Conservation (phyloP, 2,797 vertebrate genomes). For the Mallotus villosus region DNA sequence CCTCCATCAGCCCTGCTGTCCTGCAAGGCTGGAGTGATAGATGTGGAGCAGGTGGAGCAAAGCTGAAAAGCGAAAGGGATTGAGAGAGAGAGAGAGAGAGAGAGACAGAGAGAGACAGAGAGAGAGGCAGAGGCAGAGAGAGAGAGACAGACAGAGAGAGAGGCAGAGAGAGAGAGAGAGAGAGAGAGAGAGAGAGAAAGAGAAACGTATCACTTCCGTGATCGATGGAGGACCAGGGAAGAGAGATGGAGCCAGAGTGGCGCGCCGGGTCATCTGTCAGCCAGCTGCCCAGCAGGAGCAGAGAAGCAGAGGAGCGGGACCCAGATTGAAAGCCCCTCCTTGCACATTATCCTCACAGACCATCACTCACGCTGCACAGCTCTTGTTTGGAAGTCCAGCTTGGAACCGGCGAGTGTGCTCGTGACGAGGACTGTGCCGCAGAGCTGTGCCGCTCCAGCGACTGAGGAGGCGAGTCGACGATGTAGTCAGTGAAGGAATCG, state of each 20-base stretch:
- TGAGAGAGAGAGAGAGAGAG: too few relatives aligned
- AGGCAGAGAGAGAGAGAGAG: neutral
- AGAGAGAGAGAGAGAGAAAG: constrained; percentile 15
- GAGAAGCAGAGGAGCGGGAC: constrained; percentile 57
- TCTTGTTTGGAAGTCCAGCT: constrained; percentile 40
- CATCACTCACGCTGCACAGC: constrained; percentile 54
- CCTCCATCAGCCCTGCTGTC: constrained; percentile 32
- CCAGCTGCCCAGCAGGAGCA: constrained; percentile 52
- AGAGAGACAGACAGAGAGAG: neutral
- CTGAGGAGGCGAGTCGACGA: too few relatives aligned
- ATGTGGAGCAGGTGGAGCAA: too few relatives aligned
- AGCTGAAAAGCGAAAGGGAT: neutral
- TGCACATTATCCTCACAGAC: constrained; percentile 46
- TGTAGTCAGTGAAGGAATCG: too few relatives aligned
- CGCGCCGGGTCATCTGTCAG: constrained; percentile 65
- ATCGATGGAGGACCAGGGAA: constrained; percentile 58
- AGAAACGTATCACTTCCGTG: constrained; percentile 11
- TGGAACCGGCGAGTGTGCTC: constrained; percentile 32
- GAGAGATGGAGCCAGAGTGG: constrained; percentile 50
- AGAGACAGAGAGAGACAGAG: neutral
- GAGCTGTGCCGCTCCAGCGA: too few relatives aligned
- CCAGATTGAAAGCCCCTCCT: constrained; percentile 56
- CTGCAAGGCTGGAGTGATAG: too few relatives aligned
- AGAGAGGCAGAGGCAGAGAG: neutral
- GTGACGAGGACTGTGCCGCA: constrained; percentile 33